phyloP scores from a whole-genome alignment of 23 tunicate genomes.

The Ciona savignyi region DNA sequence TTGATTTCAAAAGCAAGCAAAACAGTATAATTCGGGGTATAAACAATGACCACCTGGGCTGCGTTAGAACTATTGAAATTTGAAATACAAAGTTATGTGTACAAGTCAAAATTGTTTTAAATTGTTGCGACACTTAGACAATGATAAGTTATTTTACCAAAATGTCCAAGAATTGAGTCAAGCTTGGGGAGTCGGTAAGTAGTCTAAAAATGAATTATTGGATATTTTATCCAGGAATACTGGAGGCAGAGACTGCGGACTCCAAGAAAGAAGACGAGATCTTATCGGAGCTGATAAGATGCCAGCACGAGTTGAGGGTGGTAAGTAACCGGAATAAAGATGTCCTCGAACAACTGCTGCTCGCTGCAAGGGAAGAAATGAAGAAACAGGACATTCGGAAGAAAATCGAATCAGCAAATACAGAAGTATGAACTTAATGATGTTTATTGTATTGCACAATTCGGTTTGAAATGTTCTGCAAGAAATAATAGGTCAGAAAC shows the following conservation, averaged over 20 bases:
- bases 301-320: conserved; percentile 71
- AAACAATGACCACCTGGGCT: too few relatives aligned
- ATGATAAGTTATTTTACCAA: too few relatives aligned
- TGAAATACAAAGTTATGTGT: too few relatives aligned
- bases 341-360: conserved; percentile 53
- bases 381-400: conserved; percentile 50
- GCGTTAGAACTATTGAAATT: too few relatives aligned
- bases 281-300: conserved; percentile 41
- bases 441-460: too few relatives aligned
- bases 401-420: conserved; percentile 55
- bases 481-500: too few relatives aligned
- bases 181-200: too few relatives aligned
- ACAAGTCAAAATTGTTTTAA: neutral
- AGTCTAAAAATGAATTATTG: too few relatives aligned
- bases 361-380: conserved; percentile 54
- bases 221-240: conserved; percentile 36
- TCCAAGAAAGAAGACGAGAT: conserved; percentile 78
- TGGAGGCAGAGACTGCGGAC: conserved; percentile 29
- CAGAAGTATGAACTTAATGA: conserved; percentile 31
- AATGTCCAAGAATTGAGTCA: too few relatives aligned
- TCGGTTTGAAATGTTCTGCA: too few relatives aligned
- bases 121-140: neutral
- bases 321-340: conserved; percentile 49
- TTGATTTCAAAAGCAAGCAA: too few relatives aligned
- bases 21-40: too few relatives aligned